phyloP scores from a whole-genome alignment of 2,113 vertebrate genomes.

The Grus americana region DNA sequence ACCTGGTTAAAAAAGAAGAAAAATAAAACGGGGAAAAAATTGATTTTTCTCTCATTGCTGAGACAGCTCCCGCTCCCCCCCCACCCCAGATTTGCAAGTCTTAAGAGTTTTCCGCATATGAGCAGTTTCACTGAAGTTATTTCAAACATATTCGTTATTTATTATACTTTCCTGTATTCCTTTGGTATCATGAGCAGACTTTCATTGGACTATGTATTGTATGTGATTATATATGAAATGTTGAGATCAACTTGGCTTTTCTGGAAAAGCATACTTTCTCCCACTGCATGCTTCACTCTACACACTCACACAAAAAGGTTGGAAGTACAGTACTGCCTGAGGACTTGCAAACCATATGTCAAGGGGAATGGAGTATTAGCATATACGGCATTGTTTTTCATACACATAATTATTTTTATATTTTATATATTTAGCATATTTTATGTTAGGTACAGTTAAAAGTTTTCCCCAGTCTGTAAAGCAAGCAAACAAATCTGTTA shows the following conservation, averaged over 20 bases:
- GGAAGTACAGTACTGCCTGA: not conserved
- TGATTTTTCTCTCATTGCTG: not conserved
- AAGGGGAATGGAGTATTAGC: not conserved
- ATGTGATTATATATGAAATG: not conserved
- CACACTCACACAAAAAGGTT: not conserved
- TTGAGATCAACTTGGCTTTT: not conserved
- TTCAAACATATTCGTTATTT: not conserved
- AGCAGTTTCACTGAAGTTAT: not conserved
- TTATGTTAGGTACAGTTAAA: not conserved
- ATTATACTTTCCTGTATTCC: not conserved
- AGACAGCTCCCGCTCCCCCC: too few species aligned
- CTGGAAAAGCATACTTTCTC: not conserved
- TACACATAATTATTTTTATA: not conserved
- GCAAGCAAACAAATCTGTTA: not conserved
- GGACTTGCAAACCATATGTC: not conserved
- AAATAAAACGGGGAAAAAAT: not conserved
- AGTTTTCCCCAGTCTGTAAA: not conserved
- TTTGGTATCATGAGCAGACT: not conserved
- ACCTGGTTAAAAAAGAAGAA: not conserved
- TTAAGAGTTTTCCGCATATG: not conserved
- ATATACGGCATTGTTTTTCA: not conserved
- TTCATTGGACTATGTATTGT: not conserved
- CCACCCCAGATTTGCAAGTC: not conserved
- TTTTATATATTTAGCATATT: not conserved
- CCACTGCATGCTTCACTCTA: not conserved